Evolutionary conservation across 1,140 invertebrate genomes (phyloP), one percentile per base, ranked within the genome.

Genomic region (Drepana arcuata): DNA sequence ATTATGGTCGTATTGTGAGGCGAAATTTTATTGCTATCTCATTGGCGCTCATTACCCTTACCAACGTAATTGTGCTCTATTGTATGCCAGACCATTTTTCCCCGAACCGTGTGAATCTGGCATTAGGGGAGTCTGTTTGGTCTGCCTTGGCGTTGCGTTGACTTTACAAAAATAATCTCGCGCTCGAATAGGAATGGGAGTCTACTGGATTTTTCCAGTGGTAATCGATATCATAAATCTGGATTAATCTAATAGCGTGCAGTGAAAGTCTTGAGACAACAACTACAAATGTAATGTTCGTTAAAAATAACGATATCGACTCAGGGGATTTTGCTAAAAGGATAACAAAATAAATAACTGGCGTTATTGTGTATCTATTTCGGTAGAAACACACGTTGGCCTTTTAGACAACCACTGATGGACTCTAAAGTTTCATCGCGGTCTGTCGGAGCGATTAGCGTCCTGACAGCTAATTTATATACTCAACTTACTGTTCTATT

Each of bases 381-480:
- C 51, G 25, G 54, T 41, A 33, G 13, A 41, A 51, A 52, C 56
- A 55, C 51, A 64, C 53, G 62, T 62, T 65, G 61, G 68, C 58
- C 59, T 61, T 68, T 71, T 46, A 70, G 63, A 66, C 59, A 64
- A 66, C 71, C 66, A 70, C 74, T 64, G 72, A 79, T 71, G 68
- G 66, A 71, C 62, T 71, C 71, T 77, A 66, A 72, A 81, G 66
- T 78, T 79, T 78, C 74, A 72, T 79, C 77, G 74, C 70, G 63
- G 72, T 53, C 71, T 77, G 77, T 73, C 72, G 54, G 66, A 79
- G 36, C 77, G 77, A 82, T 82, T 82, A 82, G 77, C 74, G 65
- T 34, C 41, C 59, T 79, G 77, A 79, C 77, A 82, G 74, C 71
- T 82, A 79, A 82, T 82, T 79, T 79, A 82, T 81, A 71, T 81